Evolutionary conservation across 1,140 invertebrate genomes (phyloP).

Genomic region (Aphelenchoides avenae): DNA sequence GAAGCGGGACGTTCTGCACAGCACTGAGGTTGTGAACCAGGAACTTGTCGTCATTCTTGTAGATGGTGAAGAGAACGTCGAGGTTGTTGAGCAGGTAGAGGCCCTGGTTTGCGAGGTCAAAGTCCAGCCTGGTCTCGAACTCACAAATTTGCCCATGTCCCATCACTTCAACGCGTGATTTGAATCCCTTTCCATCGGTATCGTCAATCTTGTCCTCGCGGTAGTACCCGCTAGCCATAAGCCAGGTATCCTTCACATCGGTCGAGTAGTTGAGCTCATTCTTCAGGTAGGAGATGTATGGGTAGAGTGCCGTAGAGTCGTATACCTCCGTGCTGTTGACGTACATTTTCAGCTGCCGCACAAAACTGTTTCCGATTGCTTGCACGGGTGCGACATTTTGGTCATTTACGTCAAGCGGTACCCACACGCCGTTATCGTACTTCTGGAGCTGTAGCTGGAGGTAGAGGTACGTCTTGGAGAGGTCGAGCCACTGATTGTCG

Average conservation of each 20-base stretch:
- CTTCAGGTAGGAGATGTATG: slow-evolving; percentile 20
- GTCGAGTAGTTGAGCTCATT: slow-evolving; percentile 16
- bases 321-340: slow-evolving; percentile 20
- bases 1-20: not conserved
- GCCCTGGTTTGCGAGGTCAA: slow-evolving; percentile 30
- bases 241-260: slow-evolving; percentile 1
- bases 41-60: slow-evolving; percentile 16
- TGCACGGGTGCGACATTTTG: slow-evolving; percentile 18
- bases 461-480: slow-evolving; percentile 19
- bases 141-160: not conserved
- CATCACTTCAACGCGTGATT: not conserved
- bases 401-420: not conserved
- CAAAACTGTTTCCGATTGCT: slow-evolving; percentile 24
- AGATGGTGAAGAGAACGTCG: slow-evolving; percentile 20
- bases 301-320: slow-evolving; percentile 18
- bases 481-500: slow-evolving; percentile 24
- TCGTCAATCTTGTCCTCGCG: not conserved
- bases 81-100: slow-evolving; percentile 27
- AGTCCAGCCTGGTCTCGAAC: slow-evolving; percentile 23
- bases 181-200: slow-evolving; percentile 8
- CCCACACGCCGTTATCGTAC: not conserved
- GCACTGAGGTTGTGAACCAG: slow-evolving; percentile 8
- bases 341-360: slow-evolving; percentile 26
- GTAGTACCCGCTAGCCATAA: slow-evolving; percentile 22
- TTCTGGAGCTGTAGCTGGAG: slow-evolving; percentile 21